Evolutionary conservation across 2,797 vertebrate species (phyloP).

Genomic region (Mionectes olivaceus): DNA sequence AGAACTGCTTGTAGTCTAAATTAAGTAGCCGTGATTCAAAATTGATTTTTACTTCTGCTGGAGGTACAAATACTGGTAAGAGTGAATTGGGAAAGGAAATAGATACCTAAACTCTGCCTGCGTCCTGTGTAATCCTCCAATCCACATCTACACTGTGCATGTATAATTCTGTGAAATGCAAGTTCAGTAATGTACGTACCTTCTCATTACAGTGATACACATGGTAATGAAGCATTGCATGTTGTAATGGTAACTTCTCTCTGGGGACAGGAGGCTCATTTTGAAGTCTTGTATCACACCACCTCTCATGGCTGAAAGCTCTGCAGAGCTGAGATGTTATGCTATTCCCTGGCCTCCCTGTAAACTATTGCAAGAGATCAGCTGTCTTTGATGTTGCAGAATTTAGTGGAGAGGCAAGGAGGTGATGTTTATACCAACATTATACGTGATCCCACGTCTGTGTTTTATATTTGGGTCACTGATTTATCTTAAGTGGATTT

Average conservation of each 20-base stretch:
- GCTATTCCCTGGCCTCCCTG: constrained; percentile 4
- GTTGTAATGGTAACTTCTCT: constrained; percentile 28
- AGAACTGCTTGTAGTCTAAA: background rate
- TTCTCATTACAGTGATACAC: constrained; percentile 49
- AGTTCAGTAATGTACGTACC: background rate
- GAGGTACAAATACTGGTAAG: background rate
- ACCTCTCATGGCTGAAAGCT: constrained; percentile 6
- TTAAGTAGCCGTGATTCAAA: constrained; percentile 26
- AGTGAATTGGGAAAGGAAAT: background rate
- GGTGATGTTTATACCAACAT: background rate
- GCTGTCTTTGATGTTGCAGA: constrained; percentile 39
- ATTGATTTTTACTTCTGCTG: background rate
- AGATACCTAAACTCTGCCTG: background rate
- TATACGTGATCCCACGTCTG: background rate
- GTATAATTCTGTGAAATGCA: background rate
- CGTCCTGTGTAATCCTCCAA: background rate
- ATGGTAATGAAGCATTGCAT: constrained; percentile 54
- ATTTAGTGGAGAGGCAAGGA: background rate
- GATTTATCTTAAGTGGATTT: constrained; percentile 4
- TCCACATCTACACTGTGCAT: background rate
- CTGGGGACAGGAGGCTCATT: constrained; percentile 1
- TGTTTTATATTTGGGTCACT: constrained; percentile 15
- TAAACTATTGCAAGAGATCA: constrained; percentile 15
- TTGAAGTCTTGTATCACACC: background rate
- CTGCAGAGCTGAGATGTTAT: background rate